Base-by-base conservation (phyloP, 2,888 invertebrate species). In the Lamellibrachia columna region DNA sequence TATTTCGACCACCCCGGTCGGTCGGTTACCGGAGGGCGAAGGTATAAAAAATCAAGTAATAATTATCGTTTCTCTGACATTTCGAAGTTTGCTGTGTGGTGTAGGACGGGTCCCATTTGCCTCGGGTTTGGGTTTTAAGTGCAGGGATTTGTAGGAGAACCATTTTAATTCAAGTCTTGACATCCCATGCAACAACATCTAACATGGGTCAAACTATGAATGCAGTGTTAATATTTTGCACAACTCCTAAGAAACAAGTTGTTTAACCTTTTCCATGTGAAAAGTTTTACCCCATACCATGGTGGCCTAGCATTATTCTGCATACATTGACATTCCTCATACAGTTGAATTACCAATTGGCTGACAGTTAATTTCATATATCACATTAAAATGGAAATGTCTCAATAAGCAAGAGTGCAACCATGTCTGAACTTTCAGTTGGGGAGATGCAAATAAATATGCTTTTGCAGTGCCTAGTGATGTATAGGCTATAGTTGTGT, bases 141-240 rank as follows among this genome's bases (percentile, higher is more conserved):
- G 75, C 75, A 75, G 75, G 22, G 75, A 75, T 75, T 75, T 75
- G 75, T 22, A 75, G 75, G 22, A 75, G 15, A 75, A 75, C 75
- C 75, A 75, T 22, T 75, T 75, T 75, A 75, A 75, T 22, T 75
- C 6, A 58, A 58, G 75, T 75, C 15, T 75, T 75, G 75, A 75
- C 75, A 75, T 75, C 75, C 75, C 22, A 75, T 75, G 75, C 75
- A 75, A 75, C 75, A 75, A 22, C n/a, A 75, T 75, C 75, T 75
- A 22, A 22, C 75, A 75, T 75, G 75, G 22, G n/a, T 75, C 3
- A 75, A 6, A 75, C 22, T 75, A 75, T 75, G 75, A 75, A 22
- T 75, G 75, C 75, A 75, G 6, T 75, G 75, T 75, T 75, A 75
- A 75, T 6, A 75, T 75, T 15, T 75, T 75, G 75, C 75, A 75